Conservation (phyloP, 1,140 invertebrate genomes). For the Eulimnadia texana region DNA sequence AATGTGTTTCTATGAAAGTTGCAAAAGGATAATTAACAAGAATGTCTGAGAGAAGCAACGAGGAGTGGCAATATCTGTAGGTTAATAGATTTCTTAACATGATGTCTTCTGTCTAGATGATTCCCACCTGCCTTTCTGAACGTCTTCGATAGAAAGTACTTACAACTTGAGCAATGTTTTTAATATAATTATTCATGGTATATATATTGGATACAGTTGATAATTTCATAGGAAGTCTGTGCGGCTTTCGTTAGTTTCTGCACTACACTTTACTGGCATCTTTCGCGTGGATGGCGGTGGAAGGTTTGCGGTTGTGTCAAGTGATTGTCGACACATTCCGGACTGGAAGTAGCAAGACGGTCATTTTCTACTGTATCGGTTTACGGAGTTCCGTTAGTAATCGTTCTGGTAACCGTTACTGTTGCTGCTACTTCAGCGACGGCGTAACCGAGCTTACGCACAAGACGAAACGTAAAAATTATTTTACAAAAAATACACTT, state of each 20-base stretch:
- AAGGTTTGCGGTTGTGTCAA: slow-evolving; percentile 36
- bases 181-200: neutral
- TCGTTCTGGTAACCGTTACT: slow-evolving; percentile 31
- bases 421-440: slow-evolving; percentile 35
- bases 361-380: slow-evolving; percentile 32
- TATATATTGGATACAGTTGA: too few species aligned
- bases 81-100: too few species aligned
- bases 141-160: slow-evolving; percentile 37
- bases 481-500: neutral
- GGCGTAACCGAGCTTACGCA: slow-evolving; percentile 26
- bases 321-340: slow-evolving; percentile 28
- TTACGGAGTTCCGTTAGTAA: slow-evolving; percentile 34
- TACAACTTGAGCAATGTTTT: slow-evolving; percentile 22
- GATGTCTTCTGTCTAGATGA: slow-evolving; percentile 39
- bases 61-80: too few species aligned
- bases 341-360: slow-evolving; percentile 17
- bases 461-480: slow-evolving; percentile 11
- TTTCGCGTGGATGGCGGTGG: slow-evolving; percentile 45
- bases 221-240: slow-evolving; percentile 31
- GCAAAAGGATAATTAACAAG: too few species aligned
- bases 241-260: slow-evolving; percentile 37
- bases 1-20: too few species aligned
- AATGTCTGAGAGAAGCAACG: too few species aligned
- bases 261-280: slow-evolving; percentile 44
- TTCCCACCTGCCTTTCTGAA: slow-evolving; percentile 40